phyloP scores from a whole-genome alignment of 2,113 vertebrate genomes.

The human (Homo sapiens) region DNA sequence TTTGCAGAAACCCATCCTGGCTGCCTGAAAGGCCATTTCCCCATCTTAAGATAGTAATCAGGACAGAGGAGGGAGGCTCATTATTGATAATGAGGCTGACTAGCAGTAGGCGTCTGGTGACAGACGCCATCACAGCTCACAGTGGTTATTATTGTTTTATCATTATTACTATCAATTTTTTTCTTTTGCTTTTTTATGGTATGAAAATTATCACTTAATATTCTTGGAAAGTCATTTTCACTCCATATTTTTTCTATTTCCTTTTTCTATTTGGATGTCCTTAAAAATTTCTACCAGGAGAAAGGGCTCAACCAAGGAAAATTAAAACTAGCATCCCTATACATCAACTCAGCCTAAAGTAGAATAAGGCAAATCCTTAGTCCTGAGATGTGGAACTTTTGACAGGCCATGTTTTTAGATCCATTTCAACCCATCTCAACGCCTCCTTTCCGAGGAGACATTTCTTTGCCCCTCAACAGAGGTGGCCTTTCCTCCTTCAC shows the following conservation, averaged over 20 bases:
- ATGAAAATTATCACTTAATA: neutral
- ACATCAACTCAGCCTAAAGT: neutral
- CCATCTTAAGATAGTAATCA: constrained; percentile 25
- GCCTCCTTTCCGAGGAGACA: neutral
- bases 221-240: neutral
- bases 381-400: too few species aligned
- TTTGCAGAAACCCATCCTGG: neutral
- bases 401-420: neutral
- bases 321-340: neutral
- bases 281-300: neutral
- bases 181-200: neutral
- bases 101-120: constrained; percentile 6
- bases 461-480: neutral
- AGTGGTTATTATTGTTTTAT: constrained; percentile 13
- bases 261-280: neutral
- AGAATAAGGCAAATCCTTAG: neutral
- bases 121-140: constrained; percentile 35
- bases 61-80: neutral
- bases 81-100: constrained; percentile 15
- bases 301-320: constrained; percentile 3
- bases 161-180: neutral
- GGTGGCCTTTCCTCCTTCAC: neutral
- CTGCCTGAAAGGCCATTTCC: constrained; percentile 12
- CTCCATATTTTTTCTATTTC: neutral
- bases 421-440: neutral